These are phyloP conservation scores for Nipponia nippon DNA, from an alignment of 2,113 vertebrate genomes.

Conservation along the genomic window DNA sequence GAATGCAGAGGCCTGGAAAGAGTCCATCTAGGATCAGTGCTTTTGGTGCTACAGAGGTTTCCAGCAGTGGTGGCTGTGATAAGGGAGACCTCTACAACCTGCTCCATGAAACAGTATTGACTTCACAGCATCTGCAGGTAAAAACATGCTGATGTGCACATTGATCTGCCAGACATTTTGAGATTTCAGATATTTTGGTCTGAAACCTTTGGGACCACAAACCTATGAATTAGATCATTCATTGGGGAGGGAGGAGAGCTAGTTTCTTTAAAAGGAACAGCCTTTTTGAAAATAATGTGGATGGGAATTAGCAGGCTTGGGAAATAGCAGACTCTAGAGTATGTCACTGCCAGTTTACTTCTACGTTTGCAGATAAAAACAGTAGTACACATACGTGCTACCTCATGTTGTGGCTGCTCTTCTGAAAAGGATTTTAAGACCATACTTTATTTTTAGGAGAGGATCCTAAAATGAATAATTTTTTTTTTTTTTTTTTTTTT, in stretches of 20 bases:
- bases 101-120: not conserved
- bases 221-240: not conserved
- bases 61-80: not conserved
- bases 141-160: not conserved
- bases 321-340: not conserved
- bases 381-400: not conserved
- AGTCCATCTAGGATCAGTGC: not conserved
- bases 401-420: not conserved
- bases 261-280: not conserved
- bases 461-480: not conserved
- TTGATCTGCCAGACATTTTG: not conserved
- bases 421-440: not conserved
- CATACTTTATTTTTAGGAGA: not conserved
- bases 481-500: not conserved
- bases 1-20: not conserved
- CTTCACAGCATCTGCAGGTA: not conserved
- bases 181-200: not conserved
- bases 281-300: not conserved
- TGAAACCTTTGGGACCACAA: not conserved
- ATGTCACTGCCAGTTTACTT: not conserved
- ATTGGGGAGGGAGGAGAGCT: not conserved
- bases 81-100: not conserved
- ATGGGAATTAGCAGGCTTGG: not conserved
- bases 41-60: not conserved
- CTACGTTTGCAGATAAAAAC: not conserved